Base-by-base conservation (phyloP, 2,888 invertebrate species). In the Ceratothoa steindachneri region DNA sequence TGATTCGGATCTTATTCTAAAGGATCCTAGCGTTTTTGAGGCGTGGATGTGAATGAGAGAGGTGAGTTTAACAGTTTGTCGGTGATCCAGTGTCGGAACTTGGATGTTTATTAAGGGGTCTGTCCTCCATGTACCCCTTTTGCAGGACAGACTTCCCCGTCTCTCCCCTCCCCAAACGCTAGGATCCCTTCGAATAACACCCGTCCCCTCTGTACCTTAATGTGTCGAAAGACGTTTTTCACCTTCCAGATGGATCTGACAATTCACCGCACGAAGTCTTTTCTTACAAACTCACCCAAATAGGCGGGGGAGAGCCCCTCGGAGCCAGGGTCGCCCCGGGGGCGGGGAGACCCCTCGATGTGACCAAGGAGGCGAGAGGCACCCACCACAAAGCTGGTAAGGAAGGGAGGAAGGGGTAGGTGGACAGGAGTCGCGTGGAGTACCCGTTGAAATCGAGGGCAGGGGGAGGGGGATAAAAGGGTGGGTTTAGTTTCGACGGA, bases 261-360 rank as follows among this genome's bases (percentile, higher is more conserved):
- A 73, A 30, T 15, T 75, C 74, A 1, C 72, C 75, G 0, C 79
- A 79, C 27, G 79, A 79, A 29, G 79, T 79, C 12, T 79, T 79
- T 64, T 79, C 79, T 0, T 79, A 79, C 70, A 74, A 76, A 27
- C 65, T 79, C 22, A 79, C 79, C 12, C 68, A 72, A 3, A 70
- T 79, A 24, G 78, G 75, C 9, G 31, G 65, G 24, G 55, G 67
- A 3, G 53, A 66, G 22, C 22, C 51, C 29, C 12, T 67, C 52
- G 22, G 9, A 15, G n/a, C 9, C 19, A 24, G 24, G 4, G 31
- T 15, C 22, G 9, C n/a, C 15, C n/a, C n/a, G 5, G 31, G 5
- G 4, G 22, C 51, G 12, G 3, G 64, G 12, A 31, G 19, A 15
- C 15, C 27, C 15, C 4, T 66, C 19, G 15, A 7, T 15, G 19